Evolutionary conservation across 1,140 invertebrate genomes (phyloP), one percentile per base, ranked within the genome.

Genomic region (Drosophila tropicalis): DNA sequence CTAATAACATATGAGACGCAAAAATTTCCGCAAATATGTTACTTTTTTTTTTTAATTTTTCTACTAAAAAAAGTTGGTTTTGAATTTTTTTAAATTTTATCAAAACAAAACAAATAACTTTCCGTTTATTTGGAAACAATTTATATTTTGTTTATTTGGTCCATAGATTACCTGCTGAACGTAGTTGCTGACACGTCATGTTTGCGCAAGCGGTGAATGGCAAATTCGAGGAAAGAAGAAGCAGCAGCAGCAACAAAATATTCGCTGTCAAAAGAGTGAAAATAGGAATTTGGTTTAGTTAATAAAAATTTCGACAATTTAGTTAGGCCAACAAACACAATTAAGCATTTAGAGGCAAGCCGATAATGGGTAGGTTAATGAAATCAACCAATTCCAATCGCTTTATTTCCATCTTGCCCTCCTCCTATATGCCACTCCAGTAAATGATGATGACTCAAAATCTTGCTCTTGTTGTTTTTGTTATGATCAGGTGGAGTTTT

Each of bases 401-500:
- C 17, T 9, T 51, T 51, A 3, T 51, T 22, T 12, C 25, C 19
- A 4, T 12, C n/a, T 25, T 40, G 10, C 9, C 17, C 12, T 32
- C 17, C 9, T 9, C 29, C 12, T 10, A 56, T 15, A 17, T 51
- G 7, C 22, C 40, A 29, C 39, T 51, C 56, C 57, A 81, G 61
- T 76, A 67, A 70, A 57, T 74, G 60, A 72, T 58, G 60, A 72
- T 58, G 76, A 89, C 67, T 83, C 82, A 78, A 82, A 82, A 64
- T 79, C 54, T 70, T 57, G 36, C 15, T 72, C 19, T 79, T 69
- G 39, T 58, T 44, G 22, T 62, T 41, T 3, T 90, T 94, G 19
- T 51, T 51, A 22, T 51, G 25, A 32, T 36, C 92, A 99, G 98
- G 98, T 94, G 97, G 97, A 90, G 93, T 99, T 89, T 94, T 98